Percentiles rank a stretch among this genome's conserved stretches.
Evolutionary conservation across 2,113 vertebrate species (phyloP).

Genomic region (Gymnarchus niloticus): DNA sequence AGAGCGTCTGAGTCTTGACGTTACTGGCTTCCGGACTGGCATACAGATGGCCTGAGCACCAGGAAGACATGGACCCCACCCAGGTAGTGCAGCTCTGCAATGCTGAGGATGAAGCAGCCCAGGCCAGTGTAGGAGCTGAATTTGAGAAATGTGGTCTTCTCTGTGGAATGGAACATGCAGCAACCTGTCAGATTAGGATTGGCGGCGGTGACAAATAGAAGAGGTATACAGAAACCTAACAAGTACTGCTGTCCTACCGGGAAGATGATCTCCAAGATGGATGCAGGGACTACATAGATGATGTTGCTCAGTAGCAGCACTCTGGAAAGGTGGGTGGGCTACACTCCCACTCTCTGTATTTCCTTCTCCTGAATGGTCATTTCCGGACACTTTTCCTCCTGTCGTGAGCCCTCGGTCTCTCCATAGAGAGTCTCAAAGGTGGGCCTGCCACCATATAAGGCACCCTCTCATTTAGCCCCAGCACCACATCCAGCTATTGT

Average conservation of each 20-base stretch:
- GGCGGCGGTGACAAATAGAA: slow-evolving; percentile 52
- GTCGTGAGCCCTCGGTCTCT: slow-evolving; percentile 35
- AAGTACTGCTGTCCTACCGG: slow-evolving; percentile 54
- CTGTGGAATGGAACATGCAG: slow-evolving; percentile 58
- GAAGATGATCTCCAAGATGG: slow-evolving; percentile 55
- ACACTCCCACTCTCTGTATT: slow-evolving; percentile 41
- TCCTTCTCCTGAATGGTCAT: slow-evolving; percentile 41
- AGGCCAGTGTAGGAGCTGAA: slow-evolving; percentile 56
- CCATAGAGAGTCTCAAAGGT: slow-evolving; percentile 32
- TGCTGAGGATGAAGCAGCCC: slow-evolving; percentile 57
- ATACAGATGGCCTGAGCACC: slow-evolving; percentile 49
- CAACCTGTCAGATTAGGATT: slow-evolving; percentile 55
- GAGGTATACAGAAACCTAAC: slow-evolving; percentile 57
- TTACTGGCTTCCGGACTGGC: slow-evolving; percentile 37
- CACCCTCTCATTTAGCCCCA: slow-evolving; percentile 11
- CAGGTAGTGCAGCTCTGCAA: slow-evolving; percentile 54
- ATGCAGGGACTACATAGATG: slow-evolving; percentile 49
- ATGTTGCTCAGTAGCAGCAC: slow-evolving; percentile 55
- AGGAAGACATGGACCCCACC: slow-evolving; percentile 56
- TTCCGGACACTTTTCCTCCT: slow-evolving; percentile 35
- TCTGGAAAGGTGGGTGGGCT: slow-evolving; percentile 48
- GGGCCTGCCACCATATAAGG: slow-evolving; percentile 16
- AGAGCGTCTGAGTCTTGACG: slow-evolving; percentile 49
- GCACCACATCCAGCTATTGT: background rate
- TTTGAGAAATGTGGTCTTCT: slow-evolving; percentile 61